Percentiles rank a stretch among this genome's conserved stretches.
phyloP scores from a whole-genome alignment of 2,888 invertebrate genomes.

The Pseudanteris insignis region DNA sequence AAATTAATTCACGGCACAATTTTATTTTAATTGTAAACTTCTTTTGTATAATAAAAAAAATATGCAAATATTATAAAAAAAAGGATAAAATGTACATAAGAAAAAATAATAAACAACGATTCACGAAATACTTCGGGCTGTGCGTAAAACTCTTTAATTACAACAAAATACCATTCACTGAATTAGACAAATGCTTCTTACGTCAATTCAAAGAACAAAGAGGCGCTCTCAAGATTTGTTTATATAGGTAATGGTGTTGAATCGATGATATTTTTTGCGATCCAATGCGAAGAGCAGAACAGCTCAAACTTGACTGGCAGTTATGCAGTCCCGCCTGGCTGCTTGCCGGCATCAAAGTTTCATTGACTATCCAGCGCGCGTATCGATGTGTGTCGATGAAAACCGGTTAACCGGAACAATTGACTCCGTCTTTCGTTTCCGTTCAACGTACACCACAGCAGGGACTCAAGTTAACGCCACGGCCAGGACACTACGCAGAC shows the following conservation, averaged over 20 bases:
- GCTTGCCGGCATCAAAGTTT: conserved; percentile 33
- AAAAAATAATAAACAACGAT: too few relatives aligned
- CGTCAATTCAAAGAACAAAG: neutral
- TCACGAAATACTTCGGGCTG: too few relatives aligned
- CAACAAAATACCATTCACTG: too few relatives aligned
- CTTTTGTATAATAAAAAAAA: too few relatives aligned
- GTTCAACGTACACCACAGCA: too few relatives aligned
- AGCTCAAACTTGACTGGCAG: conserved; percentile 19
- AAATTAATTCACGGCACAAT: too few relatives aligned
- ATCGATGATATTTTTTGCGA: conserved; percentile 20
- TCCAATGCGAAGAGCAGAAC: conserved; percentile 17
- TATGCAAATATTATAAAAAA: too few relatives aligned
- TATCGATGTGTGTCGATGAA: conserved; percentile 44
- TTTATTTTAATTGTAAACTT: too few relatives aligned
- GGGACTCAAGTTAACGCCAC: too few relatives aligned
- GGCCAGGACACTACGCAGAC: too few relatives aligned
- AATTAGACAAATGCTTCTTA: neutral
- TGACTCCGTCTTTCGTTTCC: conserved; percentile 29
- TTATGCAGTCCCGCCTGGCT: conserved; percentile 33
- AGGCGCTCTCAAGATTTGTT: conserved; percentile 9
- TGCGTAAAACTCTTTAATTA: too few relatives aligned
- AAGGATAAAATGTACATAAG: too few relatives aligned
- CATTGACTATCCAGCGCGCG: conserved; percentile 33
- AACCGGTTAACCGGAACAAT: conserved; percentile 59
- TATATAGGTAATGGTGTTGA: conserved; percentile 14